These are phyloP conservation scores for Apostichopus californicus DNA, from an alignment of 35 echinoderm and acorn worm genomes.

Conservation along the genomic window DNA sequence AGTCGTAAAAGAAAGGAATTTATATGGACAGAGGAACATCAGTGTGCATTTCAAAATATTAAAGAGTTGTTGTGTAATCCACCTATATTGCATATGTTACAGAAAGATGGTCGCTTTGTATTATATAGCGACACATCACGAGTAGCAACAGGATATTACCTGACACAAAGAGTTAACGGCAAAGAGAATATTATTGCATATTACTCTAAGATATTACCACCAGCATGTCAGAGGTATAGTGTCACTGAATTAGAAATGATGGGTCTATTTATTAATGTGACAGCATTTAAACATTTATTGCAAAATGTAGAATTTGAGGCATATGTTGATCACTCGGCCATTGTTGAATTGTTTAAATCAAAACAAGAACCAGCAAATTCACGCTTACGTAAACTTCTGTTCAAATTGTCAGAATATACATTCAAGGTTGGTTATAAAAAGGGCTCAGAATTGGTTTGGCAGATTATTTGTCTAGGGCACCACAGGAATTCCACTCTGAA, in stretches of 20 bases:
- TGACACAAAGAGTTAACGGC: conserved; percentile 52
- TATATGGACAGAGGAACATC: conserved; percentile 50
- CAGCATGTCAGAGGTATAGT: conserved; percentile 40
- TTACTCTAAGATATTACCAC: conserved; percentile 63
- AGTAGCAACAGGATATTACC: conserved; percentile 60
- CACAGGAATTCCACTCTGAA: too few species aligned
- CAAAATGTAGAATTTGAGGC: too few species aligned
- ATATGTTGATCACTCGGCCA: too few species aligned
- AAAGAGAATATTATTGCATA: conserved; percentile 56
- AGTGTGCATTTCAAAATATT: conserved; percentile 58
- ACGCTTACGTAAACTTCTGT: too few species aligned
- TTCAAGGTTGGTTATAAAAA: too few species aligned
- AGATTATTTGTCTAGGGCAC: too few species aligned
- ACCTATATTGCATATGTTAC: conserved; percentile 48
- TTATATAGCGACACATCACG: conserved; percentile 64
- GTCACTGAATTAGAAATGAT: conserved; percentile 65
- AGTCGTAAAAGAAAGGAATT: conserved; percentile 54
- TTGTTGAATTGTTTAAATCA: too few species aligned
- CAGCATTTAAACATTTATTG: too few species aligned
- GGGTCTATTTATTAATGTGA: conserved; percentile 56
- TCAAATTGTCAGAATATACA: too few species aligned
- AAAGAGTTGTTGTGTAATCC: conserved; percentile 47
- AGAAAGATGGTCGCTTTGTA: conserved; percentile 40
- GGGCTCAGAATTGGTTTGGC: too few species aligned
- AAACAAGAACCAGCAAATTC: too few species aligned